These are phyloP conservation scores for Drosophila rubida DNA, from an alignment of 2,888 invertebrate species.

Conservation along the genomic window DNA sequence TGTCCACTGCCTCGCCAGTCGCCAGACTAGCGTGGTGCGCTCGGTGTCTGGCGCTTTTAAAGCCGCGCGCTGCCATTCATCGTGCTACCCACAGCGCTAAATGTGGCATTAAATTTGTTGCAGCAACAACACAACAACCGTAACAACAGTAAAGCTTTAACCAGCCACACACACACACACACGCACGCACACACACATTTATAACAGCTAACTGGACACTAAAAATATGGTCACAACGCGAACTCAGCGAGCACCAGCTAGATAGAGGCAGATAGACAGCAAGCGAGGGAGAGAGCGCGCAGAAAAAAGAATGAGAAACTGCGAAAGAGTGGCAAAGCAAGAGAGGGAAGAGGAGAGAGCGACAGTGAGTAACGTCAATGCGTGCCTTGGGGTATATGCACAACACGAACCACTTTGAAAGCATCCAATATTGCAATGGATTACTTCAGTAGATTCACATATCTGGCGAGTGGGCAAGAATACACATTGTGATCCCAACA, in stretches of 20 bases:
- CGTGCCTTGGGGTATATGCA: not conserved
- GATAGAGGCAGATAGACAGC: not conserved
- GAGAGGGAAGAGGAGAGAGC: not conserved
- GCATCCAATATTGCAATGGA: too few species aligned
- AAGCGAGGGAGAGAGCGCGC: not conserved
- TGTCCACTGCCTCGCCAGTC: too few species aligned
- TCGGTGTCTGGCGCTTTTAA: conserved; percentile 49
- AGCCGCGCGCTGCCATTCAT: conserved; percentile 54
- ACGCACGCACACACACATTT: conserved; percentile 23
- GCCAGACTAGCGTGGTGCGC: not conserved
- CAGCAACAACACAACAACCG: conserved; percentile 45
- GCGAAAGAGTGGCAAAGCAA: not conserved
- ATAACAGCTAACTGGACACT: conserved; percentile 68
- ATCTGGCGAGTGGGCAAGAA: too few species aligned
- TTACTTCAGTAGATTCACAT: too few species aligned
- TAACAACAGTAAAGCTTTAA: conserved; percentile 26
- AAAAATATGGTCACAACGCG: conserved; percentile 64
- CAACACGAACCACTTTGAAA: too few species aligned
- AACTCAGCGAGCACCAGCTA: conserved; percentile 19
- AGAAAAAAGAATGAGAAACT: not conserved
- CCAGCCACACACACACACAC: conserved; percentile 27
- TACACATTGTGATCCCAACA: too few species aligned
- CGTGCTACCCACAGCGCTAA: conserved; percentile 60
- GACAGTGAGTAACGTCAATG: not conserved
- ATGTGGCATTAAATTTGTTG: conserved; percentile 77